These are phyloP conservation scores for Tipula lateralis DNA, from an alignment of 2,888 invertebrate genomes.

Conservation along the genomic window DNA sequence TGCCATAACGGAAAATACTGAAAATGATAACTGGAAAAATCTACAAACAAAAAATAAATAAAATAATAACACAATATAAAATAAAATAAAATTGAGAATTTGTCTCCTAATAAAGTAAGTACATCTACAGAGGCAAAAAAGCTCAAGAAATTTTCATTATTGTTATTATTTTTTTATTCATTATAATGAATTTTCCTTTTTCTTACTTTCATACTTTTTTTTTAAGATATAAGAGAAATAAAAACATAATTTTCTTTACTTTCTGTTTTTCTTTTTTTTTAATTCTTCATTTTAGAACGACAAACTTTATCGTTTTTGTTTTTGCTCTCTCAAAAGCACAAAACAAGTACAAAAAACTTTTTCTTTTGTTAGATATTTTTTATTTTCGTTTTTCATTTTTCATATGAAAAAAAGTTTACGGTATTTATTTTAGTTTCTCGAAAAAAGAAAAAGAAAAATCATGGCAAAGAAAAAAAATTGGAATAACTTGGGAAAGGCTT, in stretches of 20 bases:
- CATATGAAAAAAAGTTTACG: not conserved
- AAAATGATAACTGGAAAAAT: not conserved
- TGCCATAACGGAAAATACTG: not conserved
- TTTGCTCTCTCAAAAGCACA: constrained; percentile 19
- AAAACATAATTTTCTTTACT: constrained; percentile 24
- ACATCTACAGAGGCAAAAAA: not conserved
- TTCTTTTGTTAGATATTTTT: not conserved
- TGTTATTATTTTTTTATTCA: constrained; percentile 1
- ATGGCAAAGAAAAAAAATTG: not conserved
- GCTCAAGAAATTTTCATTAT: not conserved
- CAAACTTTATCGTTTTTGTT: constrained; percentile 11
- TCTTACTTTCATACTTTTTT: not conserved
- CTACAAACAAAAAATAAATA: not conserved
- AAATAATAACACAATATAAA: not conserved
- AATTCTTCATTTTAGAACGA: constrained; percentile 19
- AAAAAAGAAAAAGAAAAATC: not conserved
- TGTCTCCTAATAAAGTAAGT: constrained; percentile 28
- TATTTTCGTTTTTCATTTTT: not conserved
- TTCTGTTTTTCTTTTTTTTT: not conserved
- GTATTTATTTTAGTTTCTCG: constrained; percentile 11
- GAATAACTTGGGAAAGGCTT: not conserved
- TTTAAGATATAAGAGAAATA: not conserved
- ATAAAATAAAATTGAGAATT: constrained; percentile 19
- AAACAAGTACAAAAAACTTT: not conserved
- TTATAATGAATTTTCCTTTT: constrained; percentile 11